Percentiles rank a stretch among this genome's conserved stretches.
phyloP scores from a whole-genome alignment of 1,140 invertebrate species.

The Bombus cullumanus region DNA sequence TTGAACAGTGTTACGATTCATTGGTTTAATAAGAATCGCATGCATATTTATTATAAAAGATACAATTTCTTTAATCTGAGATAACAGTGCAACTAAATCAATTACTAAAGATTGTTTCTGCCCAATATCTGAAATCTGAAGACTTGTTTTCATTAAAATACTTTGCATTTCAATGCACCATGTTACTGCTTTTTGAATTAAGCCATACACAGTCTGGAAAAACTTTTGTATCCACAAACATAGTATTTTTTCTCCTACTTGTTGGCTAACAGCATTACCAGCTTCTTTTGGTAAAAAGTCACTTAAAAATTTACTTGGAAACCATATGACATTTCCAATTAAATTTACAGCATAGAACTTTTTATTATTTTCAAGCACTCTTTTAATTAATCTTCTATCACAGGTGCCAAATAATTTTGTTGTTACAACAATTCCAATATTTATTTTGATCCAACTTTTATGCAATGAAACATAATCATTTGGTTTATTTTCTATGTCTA shows the following conservation, averaged over 20 bases:
- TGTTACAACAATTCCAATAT: slow-evolving; percentile 88
- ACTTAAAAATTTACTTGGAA: slow-evolving; percentile 89
- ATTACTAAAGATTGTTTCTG: slow-evolving; percentile 85
- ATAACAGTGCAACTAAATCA: slow-evolving; percentile 86
- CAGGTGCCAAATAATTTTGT: slow-evolving; percentile 89
- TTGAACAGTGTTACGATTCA: slow-evolving; percentile 90
- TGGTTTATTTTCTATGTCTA: slow-evolving; percentile 86
- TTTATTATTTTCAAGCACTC: slow-evolving; percentile 88
- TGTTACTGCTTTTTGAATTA: slow-evolving; percentile 70
- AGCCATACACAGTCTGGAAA: slow-evolving; percentile 52
- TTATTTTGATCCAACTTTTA: slow-evolving; percentile 88
- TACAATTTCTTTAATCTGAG: slow-evolving; percentile 86
- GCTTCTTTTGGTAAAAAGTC: slow-evolving; percentile 73
- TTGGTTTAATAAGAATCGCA: slow-evolving; percentile 88
- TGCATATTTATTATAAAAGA: slow-evolving; percentile 92
- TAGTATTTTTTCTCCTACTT: slow-evolving; percentile 77
- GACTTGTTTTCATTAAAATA: slow-evolving; percentile 69
- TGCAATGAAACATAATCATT: slow-evolving; percentile 84
- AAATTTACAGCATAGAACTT: slow-evolving; percentile 91
- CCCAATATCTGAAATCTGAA: slow-evolving; percentile 86
- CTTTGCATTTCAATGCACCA: slow-evolving; percentile 77
- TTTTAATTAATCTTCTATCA: slow-evolving; percentile 91
- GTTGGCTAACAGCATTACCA: slow-evolving; percentile 53
- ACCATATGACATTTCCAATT: slow-evolving; percentile 90
- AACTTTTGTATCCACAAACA: slow-evolving; percentile 70